Evolutionary conservation across 1,140 invertebrate species (phyloP).

Genomic region (Philaenus spumarius): DNA sequence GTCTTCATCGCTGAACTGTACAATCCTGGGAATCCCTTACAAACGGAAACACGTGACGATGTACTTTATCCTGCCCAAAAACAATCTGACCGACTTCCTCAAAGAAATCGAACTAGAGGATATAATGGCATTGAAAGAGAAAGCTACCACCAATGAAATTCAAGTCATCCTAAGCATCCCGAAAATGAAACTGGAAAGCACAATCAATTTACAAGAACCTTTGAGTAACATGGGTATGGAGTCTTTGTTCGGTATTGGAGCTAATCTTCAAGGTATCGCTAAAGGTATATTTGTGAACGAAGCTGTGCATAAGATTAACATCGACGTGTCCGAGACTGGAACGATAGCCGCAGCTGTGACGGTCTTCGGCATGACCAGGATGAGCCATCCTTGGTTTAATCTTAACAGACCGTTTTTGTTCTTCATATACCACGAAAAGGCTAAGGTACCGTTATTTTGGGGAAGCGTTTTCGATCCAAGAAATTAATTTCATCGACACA

Average conservation of each 20-base stretch:
- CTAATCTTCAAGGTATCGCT: conserved; percentile 45
- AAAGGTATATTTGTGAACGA: conserved; percentile 50
- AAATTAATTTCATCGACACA: too few species aligned
- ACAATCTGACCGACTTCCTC: conserved; percentile 38
- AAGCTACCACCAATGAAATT: conserved; percentile 39
- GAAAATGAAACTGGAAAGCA: conserved; percentile 56
- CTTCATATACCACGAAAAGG: conserved; percentile 61
- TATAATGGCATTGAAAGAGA: conserved; percentile 46
- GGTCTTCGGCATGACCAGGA: conserved; percentile 44
- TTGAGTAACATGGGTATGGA: conserved; percentile 48
- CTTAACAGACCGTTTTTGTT: conserved; percentile 71
- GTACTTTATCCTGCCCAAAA: conserved; percentile 60
- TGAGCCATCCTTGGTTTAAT: conserved; percentile 49
- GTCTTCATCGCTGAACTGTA: conserved; percentile 45
- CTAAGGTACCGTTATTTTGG: conserved; percentile 59
- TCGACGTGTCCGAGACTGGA: conserved; percentile 60
- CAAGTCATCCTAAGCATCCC: conserved; percentile 54
- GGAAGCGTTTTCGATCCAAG: conserved; percentile 55
- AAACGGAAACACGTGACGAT: conserved; percentile 55
- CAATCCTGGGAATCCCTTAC: conserved; percentile 65
- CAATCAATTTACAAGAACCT: conserved; percentile 44
- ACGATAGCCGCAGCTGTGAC: conserved; percentile 62
- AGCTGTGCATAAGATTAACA: conserved; percentile 54
- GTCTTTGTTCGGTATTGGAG: conserved; percentile 51
- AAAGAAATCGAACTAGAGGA: conserved; percentile 39